phyloP scores from a whole-genome alignment of 2,888 invertebrate species.

The Hydriomena furcata region DNA sequence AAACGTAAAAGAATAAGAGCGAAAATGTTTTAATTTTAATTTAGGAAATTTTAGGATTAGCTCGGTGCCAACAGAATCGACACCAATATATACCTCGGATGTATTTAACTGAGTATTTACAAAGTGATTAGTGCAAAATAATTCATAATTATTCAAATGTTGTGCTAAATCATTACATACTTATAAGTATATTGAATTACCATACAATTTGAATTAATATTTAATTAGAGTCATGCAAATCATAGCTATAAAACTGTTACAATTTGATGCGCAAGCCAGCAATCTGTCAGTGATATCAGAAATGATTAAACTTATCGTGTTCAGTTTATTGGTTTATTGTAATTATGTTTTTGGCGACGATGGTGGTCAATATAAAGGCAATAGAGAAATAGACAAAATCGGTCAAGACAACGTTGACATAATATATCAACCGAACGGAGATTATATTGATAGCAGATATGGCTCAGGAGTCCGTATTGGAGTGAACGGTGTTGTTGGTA shows the following conservation, averaged over 20 bases:
- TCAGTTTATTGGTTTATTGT: conserved; percentile 2
- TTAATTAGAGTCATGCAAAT: conserved; percentile 16
- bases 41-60: too few relatives aligned
- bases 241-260: conserved; percentile 4
- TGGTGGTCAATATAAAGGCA: too few relatives aligned
- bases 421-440: not conserved
- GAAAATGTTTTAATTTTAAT: too few relatives aligned
- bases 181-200: too few relatives aligned
- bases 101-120: not conserved
- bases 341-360: conserved; percentile 1
- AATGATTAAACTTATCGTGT: conserved; percentile 9
- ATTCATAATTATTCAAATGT: too few relatives aligned
- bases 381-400: not conserved
- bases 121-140: too few relatives aligned
- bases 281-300: conserved; percentile 11
- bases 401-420: not conserved
- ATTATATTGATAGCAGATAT: conserved; percentile 4
- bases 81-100: not conserved
- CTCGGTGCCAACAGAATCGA: conserved; percentile 3
- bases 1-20: too few relatives aligned
- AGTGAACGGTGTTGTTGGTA: conserved; percentile 4
- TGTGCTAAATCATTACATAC: too few relatives aligned
- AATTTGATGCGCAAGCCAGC: conserved; percentile 1
- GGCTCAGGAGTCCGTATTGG: conserved; percentile 14
- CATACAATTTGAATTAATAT: conserved; percentile 9